Evolutionary conservation across 2,888 invertebrate genomes (phyloP), one percentile per base, ranked within the genome.

Genomic region (Platerodrilus igneus): DNA sequence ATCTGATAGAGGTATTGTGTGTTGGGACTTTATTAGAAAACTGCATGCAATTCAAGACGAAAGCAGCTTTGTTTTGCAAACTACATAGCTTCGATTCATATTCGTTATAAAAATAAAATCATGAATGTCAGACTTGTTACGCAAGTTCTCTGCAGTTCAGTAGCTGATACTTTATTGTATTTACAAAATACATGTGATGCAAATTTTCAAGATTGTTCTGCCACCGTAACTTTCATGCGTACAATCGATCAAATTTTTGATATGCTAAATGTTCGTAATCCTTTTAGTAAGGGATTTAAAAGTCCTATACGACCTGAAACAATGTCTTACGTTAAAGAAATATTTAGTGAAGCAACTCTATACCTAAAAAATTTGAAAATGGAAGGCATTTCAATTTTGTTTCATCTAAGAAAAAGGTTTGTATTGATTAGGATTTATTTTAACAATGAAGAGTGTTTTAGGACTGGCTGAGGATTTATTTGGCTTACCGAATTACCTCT

Each of bases 351-450:
- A n/a, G 35, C 43, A 14, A 37, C 3, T 14, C 13, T 39, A 6
- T 48, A 41, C 33, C 27, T 52, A 2, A 20, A 28, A 37, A 15
- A 19, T 1, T 40, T 50, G 17, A 43, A 44, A 34, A 48, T 51
- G 35, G 45, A 45, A 28, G 41, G 39, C 3, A 32, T 27, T 16
- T 19, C 26, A 1, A 15, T 49, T 6, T 19, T 47, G 20, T 8
- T 25, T 8, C 46, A 49, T 27, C 8, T 9, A 3, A 16, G 45
- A n/a, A 51, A 51, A 42, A 51, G 51, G 18, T 53, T 53, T 46
- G 47, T 48, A 3, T 8, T 51, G 15, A 45, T n/a, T n/a, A n/a
- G n/a, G n/a, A n/a, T n/a, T n/a, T n/a, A n/a, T n/a, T n/a, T n/a
- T n/a, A n/a, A n/a, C n/a, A n/a, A n/a, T n/a, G n/a, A n/a, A n/a